These are phyloP conservation scores for Phallusia fumigata DNA, from an alignment of 23 tunicate species.

Conservation along the genomic window DNA sequence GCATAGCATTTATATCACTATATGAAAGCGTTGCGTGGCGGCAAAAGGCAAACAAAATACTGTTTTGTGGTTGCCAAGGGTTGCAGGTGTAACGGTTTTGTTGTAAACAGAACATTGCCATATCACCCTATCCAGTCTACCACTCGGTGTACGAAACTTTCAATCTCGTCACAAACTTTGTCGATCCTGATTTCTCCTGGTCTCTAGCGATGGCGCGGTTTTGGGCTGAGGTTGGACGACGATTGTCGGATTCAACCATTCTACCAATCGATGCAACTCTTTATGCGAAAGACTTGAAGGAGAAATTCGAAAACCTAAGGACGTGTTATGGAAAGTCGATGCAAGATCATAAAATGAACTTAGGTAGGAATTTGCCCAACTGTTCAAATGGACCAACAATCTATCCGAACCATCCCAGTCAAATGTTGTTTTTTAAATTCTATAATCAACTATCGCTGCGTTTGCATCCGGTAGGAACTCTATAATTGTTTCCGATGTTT, in stretches of 20 bases:
- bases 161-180: constrained; percentile 30
- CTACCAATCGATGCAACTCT: constrained; percentile 28
- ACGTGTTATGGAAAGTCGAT: constrained; percentile 12
- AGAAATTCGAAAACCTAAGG: constrained; percentile 18
- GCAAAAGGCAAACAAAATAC: no score
- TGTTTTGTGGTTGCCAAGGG: no score
- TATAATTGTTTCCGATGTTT: neutral
- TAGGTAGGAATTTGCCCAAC: no score
- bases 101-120: neutral
- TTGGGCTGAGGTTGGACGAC: constrained; percentile 27
- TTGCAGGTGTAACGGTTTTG: no score
- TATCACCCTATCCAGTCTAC: constrained; percentile 23
- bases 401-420: neutral
- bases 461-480: no score
- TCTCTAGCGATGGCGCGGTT: constrained; percentile 35
- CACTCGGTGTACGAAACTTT: constrained; percentile 79
- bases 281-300: constrained; percentile 24
- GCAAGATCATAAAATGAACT: neutral
- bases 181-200: constrained; percentile 51
- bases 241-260: constrained; percentile 36
- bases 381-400: neutral
- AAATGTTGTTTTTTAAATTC: neutral
- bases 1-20: no score
- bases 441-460: no score
- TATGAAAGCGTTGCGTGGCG: no score